Evolutionary conservation across 2,797 vertebrate genomes (phyloP), one percentile per base, ranked within the genome.

Genomic region (Erithacus rubecula): DNA sequence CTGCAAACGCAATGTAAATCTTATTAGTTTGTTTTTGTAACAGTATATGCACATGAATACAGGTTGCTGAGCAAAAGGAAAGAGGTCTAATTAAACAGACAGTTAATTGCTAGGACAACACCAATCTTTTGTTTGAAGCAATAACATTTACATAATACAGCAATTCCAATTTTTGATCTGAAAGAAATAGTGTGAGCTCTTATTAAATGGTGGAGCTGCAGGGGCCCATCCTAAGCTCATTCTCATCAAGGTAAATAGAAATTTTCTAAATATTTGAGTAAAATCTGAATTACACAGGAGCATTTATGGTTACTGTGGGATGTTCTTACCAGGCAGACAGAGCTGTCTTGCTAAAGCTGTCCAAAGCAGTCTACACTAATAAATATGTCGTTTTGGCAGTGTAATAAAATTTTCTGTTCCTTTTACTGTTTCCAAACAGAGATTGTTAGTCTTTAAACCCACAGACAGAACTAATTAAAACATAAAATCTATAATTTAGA

Each of bases 71-170:
- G 93, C 71, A 93, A 94, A 95, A 71, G 64, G 53, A 95, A 87
- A 83, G 77, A 89, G 70, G 62, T 79, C 80, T 96, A 96, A 96
- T 96, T 95, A 96, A 93, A 77, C 83, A 96, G 80, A 83, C 71
- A 95, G 85, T 95, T 97, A 95, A 96, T 96, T 96, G 86, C 89
- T 80, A 89, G 91, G 93, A 87, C 93, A 95, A 68, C 59, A 94
- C 68, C 86, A 84, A 43, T 82, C 89, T 93, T 85, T 93, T 85
- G 79, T 94, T 90, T 89, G 76, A 64, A 90, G 90, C 64, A 93
- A 79, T 95, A 97, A 71, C 77, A 90, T 94, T 95, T 96, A 84
- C 91, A 90, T 95, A 94, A 94, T 76, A 60, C 36, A 79, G 70
- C 77, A 88, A 63, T 92, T 95, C 69, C 34, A 89, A 16, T 76